Evolutionary conservation across 2,113 vertebrate genomes (phyloP).

Genomic region (Crypturellus undulatus): DNA sequence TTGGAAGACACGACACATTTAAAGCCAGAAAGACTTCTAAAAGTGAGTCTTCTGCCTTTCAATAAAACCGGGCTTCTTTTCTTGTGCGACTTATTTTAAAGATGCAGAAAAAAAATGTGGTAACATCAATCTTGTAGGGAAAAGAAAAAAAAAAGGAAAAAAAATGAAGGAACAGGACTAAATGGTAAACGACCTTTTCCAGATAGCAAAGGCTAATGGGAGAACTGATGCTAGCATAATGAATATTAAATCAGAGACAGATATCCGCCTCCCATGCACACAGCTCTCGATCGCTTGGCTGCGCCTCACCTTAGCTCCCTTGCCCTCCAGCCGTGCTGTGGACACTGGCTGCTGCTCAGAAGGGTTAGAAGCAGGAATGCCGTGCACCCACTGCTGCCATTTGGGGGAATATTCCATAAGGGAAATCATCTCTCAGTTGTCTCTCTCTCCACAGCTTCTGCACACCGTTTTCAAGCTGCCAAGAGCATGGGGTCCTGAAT

Average conservation of each 20-base stretch:
- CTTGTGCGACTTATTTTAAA: background rate
- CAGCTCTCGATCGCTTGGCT: background rate
- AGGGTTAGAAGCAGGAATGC: background rate
- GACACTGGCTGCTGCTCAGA: background rate
- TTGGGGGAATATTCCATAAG: background rate
- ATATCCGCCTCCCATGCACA: background rate
- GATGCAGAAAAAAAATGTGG: background rate
- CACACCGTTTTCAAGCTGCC: background rate
- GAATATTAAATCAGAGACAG: background rate
- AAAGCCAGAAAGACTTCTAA: background rate
- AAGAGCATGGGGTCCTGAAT: background rate
- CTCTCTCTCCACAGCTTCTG: background rate
- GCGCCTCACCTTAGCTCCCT: background rate
- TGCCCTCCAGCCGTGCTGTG: background rate
- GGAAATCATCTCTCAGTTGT: background rate
- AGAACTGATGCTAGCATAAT: background rate
- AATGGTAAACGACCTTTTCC: background rate
- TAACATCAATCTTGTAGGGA: background rate
- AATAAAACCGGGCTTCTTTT: background rate
- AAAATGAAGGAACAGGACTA: background rate
- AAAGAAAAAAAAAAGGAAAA: background rate
- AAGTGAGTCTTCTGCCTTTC: background rate
- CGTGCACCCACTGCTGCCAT: fast-evolving
- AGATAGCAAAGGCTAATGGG: background rate
- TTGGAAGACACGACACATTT: background rate